A percentile compares a stretch with the other conserved stretches of the same genome.
Conservation (phyloP, 2,888 invertebrate species). For the Drosophila nigricruria region DNA sequence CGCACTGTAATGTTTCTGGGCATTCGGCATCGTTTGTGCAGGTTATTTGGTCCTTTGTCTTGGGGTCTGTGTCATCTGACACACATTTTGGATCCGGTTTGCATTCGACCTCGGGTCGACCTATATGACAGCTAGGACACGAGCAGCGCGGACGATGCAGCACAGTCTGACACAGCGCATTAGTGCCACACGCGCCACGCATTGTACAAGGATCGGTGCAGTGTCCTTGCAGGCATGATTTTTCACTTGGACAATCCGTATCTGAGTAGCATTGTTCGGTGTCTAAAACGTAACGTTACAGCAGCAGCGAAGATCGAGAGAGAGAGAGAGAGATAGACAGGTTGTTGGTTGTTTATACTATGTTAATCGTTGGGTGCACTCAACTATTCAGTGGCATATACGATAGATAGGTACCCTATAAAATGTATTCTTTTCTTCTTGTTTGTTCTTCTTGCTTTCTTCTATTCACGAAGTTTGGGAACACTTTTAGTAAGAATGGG, state of each 20-base stretch:
- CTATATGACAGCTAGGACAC: conserved; percentile 94
- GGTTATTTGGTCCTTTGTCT: conserved; percentile 86
- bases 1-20: conserved; percentile 91
- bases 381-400: conserved; percentile 64
- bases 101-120: conserved; percentile 92
- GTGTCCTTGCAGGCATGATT: conserved; percentile 95
- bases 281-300: conserved; percentile 82
- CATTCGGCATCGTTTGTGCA: conserved; percentile 91
- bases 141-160: conserved; percentile 94
- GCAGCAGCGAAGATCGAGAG: conserved; percentile 71
- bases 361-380: conserved; percentile 78
- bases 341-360: conserved; percentile 71
- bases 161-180: conserved; percentile 94
- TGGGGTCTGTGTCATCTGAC: conserved; percentile 84
- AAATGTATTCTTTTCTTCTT: conserved; percentile 33
- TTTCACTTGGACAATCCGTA: conserved; percentile 95
- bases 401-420: conserved; percentile 49
- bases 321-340: conserved; percentile 81
- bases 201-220: conserved; percentile 96
- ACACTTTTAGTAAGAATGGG: conserved; percentile 23
- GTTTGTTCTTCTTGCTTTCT: conserved; percentile 10
- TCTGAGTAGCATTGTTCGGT: conserved; percentile 96
- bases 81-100: conserved; percentile 92
- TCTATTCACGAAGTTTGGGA: conserved; percentile 14
- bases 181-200: conserved; percentile 94